phyloP scores from a whole-genome alignment of 1,140 invertebrate species.

The Pinna nobilis region DNA sequence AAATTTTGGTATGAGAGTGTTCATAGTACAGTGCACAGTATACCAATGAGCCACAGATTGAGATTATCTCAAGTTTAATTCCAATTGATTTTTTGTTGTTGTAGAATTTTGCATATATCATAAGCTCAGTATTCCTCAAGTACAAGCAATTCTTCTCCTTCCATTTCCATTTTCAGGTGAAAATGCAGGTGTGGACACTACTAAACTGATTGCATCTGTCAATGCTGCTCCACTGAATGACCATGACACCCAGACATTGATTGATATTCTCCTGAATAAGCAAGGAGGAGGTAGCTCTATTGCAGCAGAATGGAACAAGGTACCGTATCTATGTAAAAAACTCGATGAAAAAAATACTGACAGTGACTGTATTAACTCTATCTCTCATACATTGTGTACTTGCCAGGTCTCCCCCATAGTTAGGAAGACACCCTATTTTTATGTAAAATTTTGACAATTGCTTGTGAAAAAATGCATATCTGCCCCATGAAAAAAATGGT shows the following conservation, averaged over 20 bases:
- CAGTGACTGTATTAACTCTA: background rate
- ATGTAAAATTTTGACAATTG: too few relatives aligned
- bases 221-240: constrained; percentile 87
- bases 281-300: constrained; percentile 77
- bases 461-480: too few relatives aligned
- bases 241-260: constrained; percentile 90
- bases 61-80: too few relatives aligned
- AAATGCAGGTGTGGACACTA: constrained; percentile 44
- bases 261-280: constrained; percentile 90
- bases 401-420: too few relatives aligned
- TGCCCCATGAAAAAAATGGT: too few relatives aligned
- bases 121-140: background rate
- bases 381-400: too few relatives aligned
- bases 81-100: too few relatives aligned
- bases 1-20: background rate
- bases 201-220: constrained; percentile 82
- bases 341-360: background rate
- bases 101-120: too few relatives aligned
- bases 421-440: too few relatives aligned
- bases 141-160: background rate
- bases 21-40: background rate
- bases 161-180: constrained; percentile 2
- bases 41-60: background rate
- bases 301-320: constrained; percentile 85
- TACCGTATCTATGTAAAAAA: too few relatives aligned